These are phyloP conservation scores for Myxocyprinus asiaticus DNA, from an alignment of 2,113 vertebrate genomes.

Conservation along the genomic window DNA sequence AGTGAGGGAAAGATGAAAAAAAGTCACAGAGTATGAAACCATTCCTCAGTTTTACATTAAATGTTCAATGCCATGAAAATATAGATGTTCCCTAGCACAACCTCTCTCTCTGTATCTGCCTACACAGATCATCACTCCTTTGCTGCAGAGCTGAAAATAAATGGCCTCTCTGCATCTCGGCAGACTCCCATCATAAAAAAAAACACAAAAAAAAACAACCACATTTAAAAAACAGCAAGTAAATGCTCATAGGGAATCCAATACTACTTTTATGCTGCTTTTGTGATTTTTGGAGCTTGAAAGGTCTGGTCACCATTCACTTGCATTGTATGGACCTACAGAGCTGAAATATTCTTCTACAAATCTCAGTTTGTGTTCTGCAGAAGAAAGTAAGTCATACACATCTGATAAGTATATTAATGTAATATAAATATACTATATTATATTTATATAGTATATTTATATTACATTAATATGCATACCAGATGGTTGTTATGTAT, in stretches of 20 bases:
- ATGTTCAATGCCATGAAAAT: background rate
- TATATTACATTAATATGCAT: no score
- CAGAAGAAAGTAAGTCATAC: no score
- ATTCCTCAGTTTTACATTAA: constrained; percentile 23
- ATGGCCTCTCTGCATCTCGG: constrained; percentile 18
- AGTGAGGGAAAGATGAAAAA: background rate
- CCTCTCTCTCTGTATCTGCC: background rate
- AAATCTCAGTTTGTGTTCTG: no score
- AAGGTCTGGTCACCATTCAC: no score
- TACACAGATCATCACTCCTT: constrained; percentile 1
- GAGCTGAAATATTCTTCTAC: no score
- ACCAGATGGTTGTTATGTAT: no score
- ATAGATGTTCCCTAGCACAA: background rate
- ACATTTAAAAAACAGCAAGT: constrained; percentile 6
- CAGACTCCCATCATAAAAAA: constrained; percentile 2
- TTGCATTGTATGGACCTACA: no score
- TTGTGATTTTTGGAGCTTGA: no score
- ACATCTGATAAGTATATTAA: no score
- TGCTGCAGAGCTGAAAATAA: constrained; percentile 22
- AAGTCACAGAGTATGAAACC: constrained; percentile 8
- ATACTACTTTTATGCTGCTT: no score
- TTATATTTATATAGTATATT: no score
- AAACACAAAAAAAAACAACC: background rate
- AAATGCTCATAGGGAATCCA: background rate
- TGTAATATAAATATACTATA: no score